Conservation (phyloP, 2,113 vertebrate genomes). For the Tympanuchus pallidicinctus region DNA sequence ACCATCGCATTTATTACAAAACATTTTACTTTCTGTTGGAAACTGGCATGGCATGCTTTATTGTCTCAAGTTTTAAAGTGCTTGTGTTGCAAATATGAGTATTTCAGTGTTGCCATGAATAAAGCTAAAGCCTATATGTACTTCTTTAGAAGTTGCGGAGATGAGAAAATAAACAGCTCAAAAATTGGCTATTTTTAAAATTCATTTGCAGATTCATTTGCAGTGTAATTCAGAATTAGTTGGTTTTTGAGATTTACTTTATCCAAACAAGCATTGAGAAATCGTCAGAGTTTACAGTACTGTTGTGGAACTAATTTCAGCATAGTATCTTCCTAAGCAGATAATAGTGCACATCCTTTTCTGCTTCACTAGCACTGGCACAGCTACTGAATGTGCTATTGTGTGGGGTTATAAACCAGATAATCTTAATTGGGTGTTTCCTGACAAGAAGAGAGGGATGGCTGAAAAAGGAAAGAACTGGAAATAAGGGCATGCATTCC, state of each 20-base stretch:
- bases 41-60: background rate
- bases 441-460: slow-evolving; percentile 29
- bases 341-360: slow-evolving; percentile 28
- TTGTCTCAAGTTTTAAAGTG: background rate
- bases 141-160: background rate
- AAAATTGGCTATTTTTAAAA: background rate
- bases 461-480: slow-evolving; percentile 43
- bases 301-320: background rate
- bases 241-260: background rate
- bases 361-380: background rate
- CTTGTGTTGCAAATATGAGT: background rate
- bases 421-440: slow-evolving; percentile 68
- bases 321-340: background rate
- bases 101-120: background rate
- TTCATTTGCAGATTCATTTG: background rate
- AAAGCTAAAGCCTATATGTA: background rate
- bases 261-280: background rate
- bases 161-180: slow-evolving; percentile 4
- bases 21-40: background rate
- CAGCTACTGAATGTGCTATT: slow-evolving; percentile 54
- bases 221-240: background rate
- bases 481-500: slow-evolving; percentile 41
- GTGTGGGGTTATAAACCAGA: slow-evolving; percentile 57
- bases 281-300: slow-evolving; percentile 24
- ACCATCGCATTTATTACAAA: background rate